Evolutionary conservation across 2,888 invertebrate species (phyloP), one percentile per base, ranked within the genome.

Genomic region (Nomada ferruginata): DNA sequence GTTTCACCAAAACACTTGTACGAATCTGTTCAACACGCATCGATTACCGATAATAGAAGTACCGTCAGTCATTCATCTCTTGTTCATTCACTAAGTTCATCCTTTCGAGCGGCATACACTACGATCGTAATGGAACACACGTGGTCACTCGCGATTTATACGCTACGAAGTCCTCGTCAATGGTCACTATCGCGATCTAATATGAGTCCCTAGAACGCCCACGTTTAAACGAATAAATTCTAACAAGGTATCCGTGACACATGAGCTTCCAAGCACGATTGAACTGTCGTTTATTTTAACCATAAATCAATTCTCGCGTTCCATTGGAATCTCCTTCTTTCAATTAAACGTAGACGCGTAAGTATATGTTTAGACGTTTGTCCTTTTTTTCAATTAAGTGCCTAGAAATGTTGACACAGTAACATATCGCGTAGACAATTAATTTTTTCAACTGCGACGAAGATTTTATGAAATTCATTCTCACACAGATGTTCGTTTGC

Each of bases 31-130:
- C 15, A 20, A 18, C 52, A 36, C 13, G 11, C 50, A 50, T 64
- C 64, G 52, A 53, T 47, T 36, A 53, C 4, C 13, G 26, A 18
- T 66, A 47, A 79, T 15, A 15, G 47, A 64, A 68, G 66, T 68
- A 47, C 47, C 75, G 47, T 20, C 65, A 5, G 60, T 23, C 60
- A 74, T 84, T 84, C 60, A 82, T 61, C 53, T 26, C 18, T 50
- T 53, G 53, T 78, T 82, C 69, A 85, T 84, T 84, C 57, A 75
- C 23, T 0, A 65, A 52, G 26, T 70, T 69, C 20, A 85, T 77
- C 74, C 63, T 55, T 10, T 55, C 66, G 10, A 44, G 47, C 44
- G 2, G 23, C 44, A 60, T 53, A 59, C 29, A 23, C 44, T 18
- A n/a, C 61, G 66, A 50, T 61, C 61, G 75, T n/a, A 71, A 75